Base-by-base conservation (phyloP, 2,888 invertebrate species). In the Chrysina gloriosa region DNA sequence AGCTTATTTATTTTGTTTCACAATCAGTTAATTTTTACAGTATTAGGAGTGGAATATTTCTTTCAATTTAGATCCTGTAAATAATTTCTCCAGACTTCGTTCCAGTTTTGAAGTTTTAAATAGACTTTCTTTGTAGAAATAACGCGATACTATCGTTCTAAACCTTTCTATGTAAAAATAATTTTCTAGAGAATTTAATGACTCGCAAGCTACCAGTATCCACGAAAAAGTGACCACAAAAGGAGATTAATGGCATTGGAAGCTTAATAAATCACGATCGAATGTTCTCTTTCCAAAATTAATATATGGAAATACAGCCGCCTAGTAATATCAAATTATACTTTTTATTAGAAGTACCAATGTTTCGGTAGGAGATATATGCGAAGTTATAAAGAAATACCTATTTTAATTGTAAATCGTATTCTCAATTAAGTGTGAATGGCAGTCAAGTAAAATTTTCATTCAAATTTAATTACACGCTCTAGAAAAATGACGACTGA, bases 231-330 rank as follows among this genome's bases (percentile, higher is more conserved):
- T 14, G 29, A 27, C 19, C 16, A 27, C 19, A 61, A 42, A 61
- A 42, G 58, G 23, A 61, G 58, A 61, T 61, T 61, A 61, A 61
- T 61, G 42, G 23, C 21, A 42, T 19, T 16, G 16, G 14, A 45
- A 61, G 45, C 27, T 42, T 39, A 45, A 27, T 42, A 25, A 42
- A 42, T 9, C 7, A 0, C 45, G 45, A 45, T 45, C 19, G 5
- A 45, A 19, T 1, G 31, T 29, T 29, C 31, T 4, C 5, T 29
- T 39, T 14, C 2, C 11, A 14, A 39, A 39, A 39, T 39, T 39
- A n/a, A 39, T 3, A 39, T 14, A 39, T 14, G 31, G 31, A 29
- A 7, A 29, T 4, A 1, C 14, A 39, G 14, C 4, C 9, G n/a
- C 11, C n/a, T n/a, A n/a, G n/a, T n/a, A n/a, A n/a, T n/a, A n/a